phyloP scores from a whole-genome alignment of 2,888 invertebrate genomes.

The Colletes collaris region DNA sequence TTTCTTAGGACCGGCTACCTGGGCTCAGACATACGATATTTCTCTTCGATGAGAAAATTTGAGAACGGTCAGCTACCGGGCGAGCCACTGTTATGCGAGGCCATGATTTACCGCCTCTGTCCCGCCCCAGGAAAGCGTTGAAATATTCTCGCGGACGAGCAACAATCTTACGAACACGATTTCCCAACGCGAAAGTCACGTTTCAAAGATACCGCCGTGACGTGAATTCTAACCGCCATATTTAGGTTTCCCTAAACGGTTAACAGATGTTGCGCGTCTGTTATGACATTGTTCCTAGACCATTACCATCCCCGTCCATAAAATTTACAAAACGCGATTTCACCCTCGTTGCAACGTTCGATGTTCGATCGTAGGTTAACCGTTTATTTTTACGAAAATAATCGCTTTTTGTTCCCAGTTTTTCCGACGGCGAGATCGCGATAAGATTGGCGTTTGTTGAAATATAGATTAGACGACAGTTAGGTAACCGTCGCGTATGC shows the following conservation, averaged over 20 bases:
- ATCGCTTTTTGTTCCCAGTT: no score
- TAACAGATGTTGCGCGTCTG: conserved; percentile 25
- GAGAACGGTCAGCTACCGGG: conserved; percentile 34
- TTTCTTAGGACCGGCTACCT: conserved; percentile 53
- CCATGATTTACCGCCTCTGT: conserved; percentile 35
- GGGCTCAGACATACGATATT: conserved; percentile 23
- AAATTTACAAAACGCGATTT: no score
- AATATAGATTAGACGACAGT: conserved; percentile 3
- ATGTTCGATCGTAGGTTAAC: background rate
- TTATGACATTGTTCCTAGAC: background rate
- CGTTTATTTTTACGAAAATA: no score
- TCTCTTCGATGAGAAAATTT: conserved; percentile 23
- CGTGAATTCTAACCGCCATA: conserved; percentile 24
- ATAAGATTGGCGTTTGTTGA: background rate
- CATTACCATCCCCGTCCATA: no score
- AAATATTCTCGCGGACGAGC: conserved; percentile 10
- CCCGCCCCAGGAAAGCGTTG: background rate
- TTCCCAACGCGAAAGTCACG: conserved; percentile 27
- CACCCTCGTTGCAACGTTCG: background rate
- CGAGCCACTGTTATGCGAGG: background rate
- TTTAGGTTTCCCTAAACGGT: background rate
- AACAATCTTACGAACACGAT: background rate
- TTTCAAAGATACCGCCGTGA: conserved; percentile 18
- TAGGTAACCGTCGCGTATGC: background rate
- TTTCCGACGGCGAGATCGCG: background rate